Evolutionary conservation across 2,113 vertebrate species (phyloP).

Genomic region (Engraulis encrasicolus): DNA sequence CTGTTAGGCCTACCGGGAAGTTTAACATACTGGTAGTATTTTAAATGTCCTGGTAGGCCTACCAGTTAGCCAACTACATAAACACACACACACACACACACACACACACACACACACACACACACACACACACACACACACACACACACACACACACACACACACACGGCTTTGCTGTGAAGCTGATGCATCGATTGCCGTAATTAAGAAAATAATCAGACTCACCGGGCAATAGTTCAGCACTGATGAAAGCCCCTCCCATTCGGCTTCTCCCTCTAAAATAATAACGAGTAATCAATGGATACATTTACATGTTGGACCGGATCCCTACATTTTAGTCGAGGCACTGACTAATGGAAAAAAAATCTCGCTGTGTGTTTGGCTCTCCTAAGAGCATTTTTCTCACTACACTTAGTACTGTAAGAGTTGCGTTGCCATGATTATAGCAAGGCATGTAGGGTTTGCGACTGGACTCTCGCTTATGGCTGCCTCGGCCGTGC

Average conservation of each 20-base stretch:
- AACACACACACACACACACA: too few relatives aligned
- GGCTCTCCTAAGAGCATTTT: background rate
- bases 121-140: too few relatives aligned
- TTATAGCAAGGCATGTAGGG: background rate
- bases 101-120: too few relatives aligned
- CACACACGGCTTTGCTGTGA: background rate
- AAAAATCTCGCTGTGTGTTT: background rate
- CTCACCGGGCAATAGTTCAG: slow-evolving; percentile 16
- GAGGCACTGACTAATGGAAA: slow-evolving; percentile 9
- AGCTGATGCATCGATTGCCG: slow-evolving; percentile 12
- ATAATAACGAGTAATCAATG: slow-evolving; percentile 20
- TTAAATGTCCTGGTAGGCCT: background rate
- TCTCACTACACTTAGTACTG: slow-evolving; percentile 16
- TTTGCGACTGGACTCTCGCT: background rate
- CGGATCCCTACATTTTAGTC: slow-evolving; percentile 12
- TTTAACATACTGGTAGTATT: too few relatives aligned
- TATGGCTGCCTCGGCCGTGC: background rate
- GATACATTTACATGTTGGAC: slow-evolving; percentile 13
- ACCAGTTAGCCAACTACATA: background rate
- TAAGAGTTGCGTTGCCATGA: slow-evolving; percentile 1
- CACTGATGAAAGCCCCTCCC: slow-evolving; percentile 7
- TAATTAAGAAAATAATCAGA: slow-evolving; percentile 22
- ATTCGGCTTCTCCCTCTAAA: background rate
- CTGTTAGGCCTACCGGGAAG: background rate
- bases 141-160: background rate